Evolutionary conservation across 2,797 vertebrate species (phyloP).

Genomic region (Tokudaia tokunoshimensis): DNA sequence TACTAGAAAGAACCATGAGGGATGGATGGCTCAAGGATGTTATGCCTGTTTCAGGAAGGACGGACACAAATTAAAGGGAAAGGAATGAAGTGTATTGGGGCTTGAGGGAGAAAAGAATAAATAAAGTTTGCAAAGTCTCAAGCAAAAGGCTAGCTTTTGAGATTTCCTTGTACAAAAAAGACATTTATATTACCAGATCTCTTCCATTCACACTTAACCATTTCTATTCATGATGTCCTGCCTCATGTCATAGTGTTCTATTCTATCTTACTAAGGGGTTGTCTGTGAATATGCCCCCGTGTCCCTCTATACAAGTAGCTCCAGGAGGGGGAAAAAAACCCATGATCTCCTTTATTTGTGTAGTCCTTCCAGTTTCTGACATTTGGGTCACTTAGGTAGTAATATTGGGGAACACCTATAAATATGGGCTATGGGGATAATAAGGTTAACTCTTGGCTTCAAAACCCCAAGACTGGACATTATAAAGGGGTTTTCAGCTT

Average conservation of each 20-base stretch:
- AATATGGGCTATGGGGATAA: not conserved
- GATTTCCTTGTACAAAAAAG: slow-evolving; percentile 26
- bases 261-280: not conserved
- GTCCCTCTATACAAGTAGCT: not conserved
- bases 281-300: not conserved
- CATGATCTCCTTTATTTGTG: not conserved
- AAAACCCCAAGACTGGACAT: slow-evolving; percentile 15
- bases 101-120: slow-evolving; percentile 19
- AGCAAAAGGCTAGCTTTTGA: slow-evolving; percentile 34
- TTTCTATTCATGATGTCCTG: not conserved
- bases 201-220: slow-evolving; percentile 7
- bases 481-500: not conserved
- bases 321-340: not conserved
- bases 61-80: slow-evolving; percentile 37
- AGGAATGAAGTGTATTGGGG: slow-evolving; percentile 1
- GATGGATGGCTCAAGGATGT: slow-evolving; percentile 21
- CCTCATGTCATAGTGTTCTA: not conserved
- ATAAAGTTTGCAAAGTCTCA: not conserved
- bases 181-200: slow-evolving; percentile 24
- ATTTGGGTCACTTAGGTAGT: not conserved
- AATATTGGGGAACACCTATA: not conserved
- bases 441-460: slow-evolving; percentile 1
- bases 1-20: slow-evolving; percentile 49
- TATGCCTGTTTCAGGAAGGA: slow-evolving; percentile 37
- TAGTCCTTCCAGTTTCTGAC: not conserved